A percentile compares a stretch with the other conserved stretches of the same genome.
Conservation (phyloP, 2,113 vertebrate genomes). For the Gopherus evgoodei region DNA sequence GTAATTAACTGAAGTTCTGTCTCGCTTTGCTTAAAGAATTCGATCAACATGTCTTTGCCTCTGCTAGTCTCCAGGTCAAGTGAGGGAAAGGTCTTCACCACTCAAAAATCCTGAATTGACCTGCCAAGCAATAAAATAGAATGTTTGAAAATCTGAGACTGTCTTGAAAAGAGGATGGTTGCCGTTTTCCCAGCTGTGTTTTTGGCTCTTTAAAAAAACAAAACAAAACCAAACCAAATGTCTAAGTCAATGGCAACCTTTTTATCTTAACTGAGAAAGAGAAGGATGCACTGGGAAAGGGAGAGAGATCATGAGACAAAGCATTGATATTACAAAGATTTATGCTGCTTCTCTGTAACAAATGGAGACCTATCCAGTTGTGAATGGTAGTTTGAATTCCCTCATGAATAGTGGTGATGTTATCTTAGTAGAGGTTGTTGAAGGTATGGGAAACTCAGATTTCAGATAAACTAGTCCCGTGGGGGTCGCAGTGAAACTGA, state of each 20-base stretch:
- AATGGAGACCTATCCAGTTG: conserved; percentile 13
- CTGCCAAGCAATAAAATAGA: background rate
- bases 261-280: background rate
- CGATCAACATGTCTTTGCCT: background rate
- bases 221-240: background rate
- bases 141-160: conserved; percentile 6
- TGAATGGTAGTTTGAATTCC: conserved; percentile 28
- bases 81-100: background rate
- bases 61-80: conserved; percentile 1
- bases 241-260: background rate
- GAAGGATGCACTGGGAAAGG: background rate
- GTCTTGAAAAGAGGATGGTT: background rate
- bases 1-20: conserved; percentile 13
- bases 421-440: conserved; percentile 35
- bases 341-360: background rate
- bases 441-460: conserved; percentile 1
- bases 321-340: background rate
- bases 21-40: conserved; percentile 11
- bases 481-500: conserved; percentile 45
- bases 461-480: conserved; percentile 46
- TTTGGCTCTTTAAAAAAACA: background rate
- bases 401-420: background rate
- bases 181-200: background rate
- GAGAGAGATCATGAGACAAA: background rate
- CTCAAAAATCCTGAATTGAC: background rate